These are phyloP conservation scores for Entomobrya multifasciata DNA, from an alignment of 2,888 invertebrate species.

Conservation along the genomic window DNA sequence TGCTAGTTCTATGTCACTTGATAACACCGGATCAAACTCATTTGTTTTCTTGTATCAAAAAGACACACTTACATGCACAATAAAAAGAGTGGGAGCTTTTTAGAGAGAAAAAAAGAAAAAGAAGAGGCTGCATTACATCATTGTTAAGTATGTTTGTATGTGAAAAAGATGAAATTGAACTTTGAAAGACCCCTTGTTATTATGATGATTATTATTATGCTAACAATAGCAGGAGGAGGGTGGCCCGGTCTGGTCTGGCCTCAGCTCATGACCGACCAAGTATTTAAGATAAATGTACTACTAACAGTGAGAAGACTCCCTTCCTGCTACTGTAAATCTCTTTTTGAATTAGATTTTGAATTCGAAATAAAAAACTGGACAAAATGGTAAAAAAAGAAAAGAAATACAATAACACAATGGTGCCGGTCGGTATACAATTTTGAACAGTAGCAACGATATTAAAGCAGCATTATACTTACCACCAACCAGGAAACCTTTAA, in stretches of 20 bases:
- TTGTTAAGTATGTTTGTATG: conserved; percentile 20
- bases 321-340: conserved; percentile 63
- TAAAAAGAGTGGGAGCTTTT: conserved; percentile 23
- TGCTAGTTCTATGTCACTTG: neutral
- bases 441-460: conserved; percentile 54
- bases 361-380: conserved; percentile 34
- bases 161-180: conserved; percentile 50
- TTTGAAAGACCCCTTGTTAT: conserved; percentile 53
- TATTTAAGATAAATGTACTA: conserved; percentile 62
- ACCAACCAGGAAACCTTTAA: conserved; percentile 47
- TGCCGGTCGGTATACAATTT: conserved; percentile 39
- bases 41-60: conserved; percentile 8
- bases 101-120: neutral
- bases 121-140: conserved; percentile 28
- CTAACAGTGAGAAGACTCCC: conserved; percentile 2
- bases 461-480: conserved; percentile 33
- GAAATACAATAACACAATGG: conserved; percentile 40
- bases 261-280: conserved; percentile 53
- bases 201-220: conserved; percentile 36
- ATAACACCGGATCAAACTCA: conserved; percentile 28
- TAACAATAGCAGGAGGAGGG: conserved; percentile 66
- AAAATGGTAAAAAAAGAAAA: neutral
- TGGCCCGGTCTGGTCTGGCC: conserved; percentile 41
- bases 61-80: too few species aligned
- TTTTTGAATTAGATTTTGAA: neutral